These are phyloP conservation scores for Bujurquina vittata DNA, from an alignment of 2,113 vertebrate species.

Conservation along the genomic window DNA sequence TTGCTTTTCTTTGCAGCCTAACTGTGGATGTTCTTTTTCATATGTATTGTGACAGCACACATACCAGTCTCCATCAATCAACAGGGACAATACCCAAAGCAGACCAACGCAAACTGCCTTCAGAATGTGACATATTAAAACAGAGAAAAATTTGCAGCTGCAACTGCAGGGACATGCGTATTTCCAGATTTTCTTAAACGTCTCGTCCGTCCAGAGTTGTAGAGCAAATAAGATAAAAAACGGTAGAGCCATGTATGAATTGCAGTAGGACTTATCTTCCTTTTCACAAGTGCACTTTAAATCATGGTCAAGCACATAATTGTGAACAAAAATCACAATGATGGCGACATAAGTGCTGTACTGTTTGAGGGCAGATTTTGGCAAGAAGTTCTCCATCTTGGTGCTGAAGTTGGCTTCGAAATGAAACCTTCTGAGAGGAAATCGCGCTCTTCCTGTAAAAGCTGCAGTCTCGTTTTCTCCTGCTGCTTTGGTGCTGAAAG, in stretches of 20 bases:
- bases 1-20: background rate
- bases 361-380: background rate
- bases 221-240: background rate
- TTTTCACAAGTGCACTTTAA: background rate
- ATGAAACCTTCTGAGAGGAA: background rate
- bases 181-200: background rate
- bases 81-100: background rate
- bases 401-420: background rate
- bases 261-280: background rate
- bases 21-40: background rate
- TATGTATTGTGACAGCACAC: background rate
- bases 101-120: background rate
- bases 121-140: background rate
- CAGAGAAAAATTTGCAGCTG: background rate
- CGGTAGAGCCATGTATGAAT: background rate
- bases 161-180: background rate
- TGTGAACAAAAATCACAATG: background rate
- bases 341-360: background rate
- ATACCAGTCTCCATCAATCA: slow-evolving; percentile 1
- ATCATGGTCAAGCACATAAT: background rate
- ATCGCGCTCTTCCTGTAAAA: background rate
- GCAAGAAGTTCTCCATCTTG: background rate
- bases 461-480: background rate
- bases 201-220: background rate
- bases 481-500: background rate